Percentiles rank a stretch among this genome's conserved stretches.
Evolutionary conservation across 2,888 invertebrate genomes (phyloP).

Genomic region (Argyresthia albistria): DNA sequence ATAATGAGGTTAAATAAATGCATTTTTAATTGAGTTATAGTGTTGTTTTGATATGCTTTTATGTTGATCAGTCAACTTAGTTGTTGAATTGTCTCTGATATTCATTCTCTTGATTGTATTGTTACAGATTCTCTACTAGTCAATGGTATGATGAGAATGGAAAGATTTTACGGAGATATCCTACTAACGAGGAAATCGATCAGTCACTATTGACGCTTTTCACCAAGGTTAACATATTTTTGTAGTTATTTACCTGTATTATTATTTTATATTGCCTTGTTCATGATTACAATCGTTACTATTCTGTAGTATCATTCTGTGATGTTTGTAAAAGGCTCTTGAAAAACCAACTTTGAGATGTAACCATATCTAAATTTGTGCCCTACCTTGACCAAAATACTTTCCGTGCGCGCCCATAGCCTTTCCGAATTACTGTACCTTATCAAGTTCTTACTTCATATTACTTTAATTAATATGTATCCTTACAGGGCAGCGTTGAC

Average conservation of each 20-base stretch:
- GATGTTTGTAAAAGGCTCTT: background rate
- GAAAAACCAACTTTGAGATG: too few species aligned
- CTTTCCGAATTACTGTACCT: too few species aligned
- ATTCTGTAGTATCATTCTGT: too few species aligned
- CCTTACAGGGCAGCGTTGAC: conserved; percentile 49
- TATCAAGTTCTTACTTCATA: too few species aligned
- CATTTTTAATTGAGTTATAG: background rate
- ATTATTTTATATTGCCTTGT: background rate
- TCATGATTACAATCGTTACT: background rate
- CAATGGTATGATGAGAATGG: conserved; percentile 89
- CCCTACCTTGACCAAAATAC: conserved; percentile 7
- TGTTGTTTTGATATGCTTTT: background rate
- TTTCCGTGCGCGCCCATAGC: background rate
- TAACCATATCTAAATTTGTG: background rate
- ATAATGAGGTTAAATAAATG: background rate
- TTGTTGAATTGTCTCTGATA: background rate
- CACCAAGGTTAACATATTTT: conserved; percentile 37
- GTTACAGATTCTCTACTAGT: conserved; percentile 80
- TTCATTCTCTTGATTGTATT: background rate
- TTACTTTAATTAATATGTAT: too few species aligned
- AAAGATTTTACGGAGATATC: conserved; percentile 73
- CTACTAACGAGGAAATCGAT: conserved; percentile 60
- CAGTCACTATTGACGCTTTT: conserved; percentile 54
- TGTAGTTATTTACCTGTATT: background rate
- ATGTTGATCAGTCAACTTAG: background rate